Percentiles rank a stretch among this genome's conserved stretches.
phyloP scores from a whole-genome alignment of 2,888 invertebrate genomes.

The Pogonocherus hispidulus region DNA sequence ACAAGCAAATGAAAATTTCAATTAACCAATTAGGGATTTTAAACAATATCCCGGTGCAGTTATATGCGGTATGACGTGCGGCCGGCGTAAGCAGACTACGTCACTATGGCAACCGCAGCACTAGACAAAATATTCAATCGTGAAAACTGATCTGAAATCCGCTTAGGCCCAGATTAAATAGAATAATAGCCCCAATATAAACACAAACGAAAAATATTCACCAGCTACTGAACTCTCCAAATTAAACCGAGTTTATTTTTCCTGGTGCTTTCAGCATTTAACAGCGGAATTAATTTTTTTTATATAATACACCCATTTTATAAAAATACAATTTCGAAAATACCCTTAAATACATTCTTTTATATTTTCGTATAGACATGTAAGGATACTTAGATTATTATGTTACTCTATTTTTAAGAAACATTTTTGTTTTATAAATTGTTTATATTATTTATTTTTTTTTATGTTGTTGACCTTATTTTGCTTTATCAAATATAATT shows the following conservation, averaged over 20 bases:
- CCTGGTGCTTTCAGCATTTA: neutral
- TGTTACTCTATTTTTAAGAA: too few relatives aligned
- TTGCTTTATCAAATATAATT: too few relatives aligned
- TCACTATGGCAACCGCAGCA: slow-evolving; percentile 56
- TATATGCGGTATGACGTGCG: slow-evolving; percentile 46
- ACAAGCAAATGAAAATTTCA: slow-evolving; percentile 41
- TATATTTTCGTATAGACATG: too few relatives aligned
- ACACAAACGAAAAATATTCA: slow-evolving; percentile 57
- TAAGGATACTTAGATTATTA: too few relatives aligned
- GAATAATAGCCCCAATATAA: slow-evolving; percentile 59
- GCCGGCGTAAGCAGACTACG: slow-evolving; percentile 49
- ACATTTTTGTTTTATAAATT: too few relatives aligned
- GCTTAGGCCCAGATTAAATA: slow-evolving; percentile 60
- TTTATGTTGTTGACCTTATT: too few relatives aligned
- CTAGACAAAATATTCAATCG: slow-evolving; percentile 57
- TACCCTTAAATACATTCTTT: too few relatives aligned
- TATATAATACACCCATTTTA: too few relatives aligned
- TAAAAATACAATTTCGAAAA: too few relatives aligned
- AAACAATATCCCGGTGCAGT: slow-evolving; percentile 29
- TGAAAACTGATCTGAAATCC: slow-evolving; percentile 57
- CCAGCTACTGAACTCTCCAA: slow-evolving; percentile 35
- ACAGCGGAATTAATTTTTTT: neutral
- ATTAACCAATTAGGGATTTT: slow-evolving; percentile 38
- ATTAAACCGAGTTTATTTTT: slow-evolving; percentile 33
- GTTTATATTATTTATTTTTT: too few relatives aligned